phyloP scores from a whole-genome alignment of 2,113 vertebrate species.

The Dromaius novaehollandiae region DNA sequence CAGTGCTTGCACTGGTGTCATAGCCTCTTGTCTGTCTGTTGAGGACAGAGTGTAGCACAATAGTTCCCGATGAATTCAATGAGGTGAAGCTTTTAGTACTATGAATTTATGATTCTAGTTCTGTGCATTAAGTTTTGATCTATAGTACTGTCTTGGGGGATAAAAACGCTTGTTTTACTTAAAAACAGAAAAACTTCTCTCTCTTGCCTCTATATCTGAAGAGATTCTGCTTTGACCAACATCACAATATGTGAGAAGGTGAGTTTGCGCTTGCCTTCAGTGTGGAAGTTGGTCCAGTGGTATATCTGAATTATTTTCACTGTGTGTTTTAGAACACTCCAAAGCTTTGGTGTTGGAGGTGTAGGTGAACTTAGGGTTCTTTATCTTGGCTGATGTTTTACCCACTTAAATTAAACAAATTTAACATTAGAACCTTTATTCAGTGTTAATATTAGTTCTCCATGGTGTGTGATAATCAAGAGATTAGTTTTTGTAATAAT shows the following conservation, averaged over 20 bases:
- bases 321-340: background rate
- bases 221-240: background rate
- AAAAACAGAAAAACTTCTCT: background rate
- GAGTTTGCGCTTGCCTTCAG: background rate
- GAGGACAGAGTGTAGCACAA: background rate
- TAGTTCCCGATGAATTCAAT: background rate
- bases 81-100: background rate
- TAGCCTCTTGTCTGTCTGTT: background rate
- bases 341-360: background rate
- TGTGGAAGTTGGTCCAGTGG: background rate
- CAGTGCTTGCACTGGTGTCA: background rate
- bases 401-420: background rate
- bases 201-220: background rate
- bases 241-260: background rate
- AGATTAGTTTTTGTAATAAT: background rate
- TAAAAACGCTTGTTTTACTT: background rate
- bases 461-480: background rate
- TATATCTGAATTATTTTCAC: background rate
- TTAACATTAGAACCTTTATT: background rate
- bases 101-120: background rate
- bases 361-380: background rate
- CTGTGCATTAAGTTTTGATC: background rate
- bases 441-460: background rate
- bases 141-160: background rate
- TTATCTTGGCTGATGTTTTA: background rate